Base-by-base conservation (phyloP, 2,113 vertebrate genomes). In the Thalassarche chlororhynchos region DNA sequence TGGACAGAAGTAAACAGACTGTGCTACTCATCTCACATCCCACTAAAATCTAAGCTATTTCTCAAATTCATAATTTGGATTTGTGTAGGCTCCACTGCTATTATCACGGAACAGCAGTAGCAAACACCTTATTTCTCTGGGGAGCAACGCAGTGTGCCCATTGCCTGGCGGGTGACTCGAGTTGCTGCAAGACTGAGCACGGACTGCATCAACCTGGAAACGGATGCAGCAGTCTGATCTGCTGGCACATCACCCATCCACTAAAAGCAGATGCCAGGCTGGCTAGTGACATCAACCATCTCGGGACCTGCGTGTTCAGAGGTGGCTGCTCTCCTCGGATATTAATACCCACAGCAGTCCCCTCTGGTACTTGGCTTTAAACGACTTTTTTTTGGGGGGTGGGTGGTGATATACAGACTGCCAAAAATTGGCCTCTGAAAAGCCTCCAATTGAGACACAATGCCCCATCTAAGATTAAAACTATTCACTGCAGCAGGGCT, bases 171-270 rank as follows among this genome's bases (percentile, higher is more conserved):
- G 4, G 14, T 4, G 57, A 44, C 40, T 21, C 0, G 12, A 55
- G 32, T 1, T 76, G 62, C 74, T 88, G 32, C 5, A 1, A 15
- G 69, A 38, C 26, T 1, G 29, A 34, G 84, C 42, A 11, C 0
- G 0, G 47, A 28, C 76, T 9, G 49, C 23, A 16, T 12, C 54
- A 19, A 8, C 31, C 47, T 23, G 64, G 36, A 26, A 17, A 10
- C 1, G 0, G 64, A 28, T 1, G 26, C 44, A 74, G 74, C 26
- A 8, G 26, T 16, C 26, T 0, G 0, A 28, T 13, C 61, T 38
- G 40, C 66, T 47, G 74, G 17, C 34, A 6, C 5, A 3, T 9
- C 70, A 42, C 15, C n/a, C 34, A 4, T 1, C 10, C 72, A 3
- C 0, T 1, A 25, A 10, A 26, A 17, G 40, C 29, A 47, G 32